phyloP scores from a whole-genome alignment of 2,797 vertebrate species.

The Peromyscus eremicus region DNA sequence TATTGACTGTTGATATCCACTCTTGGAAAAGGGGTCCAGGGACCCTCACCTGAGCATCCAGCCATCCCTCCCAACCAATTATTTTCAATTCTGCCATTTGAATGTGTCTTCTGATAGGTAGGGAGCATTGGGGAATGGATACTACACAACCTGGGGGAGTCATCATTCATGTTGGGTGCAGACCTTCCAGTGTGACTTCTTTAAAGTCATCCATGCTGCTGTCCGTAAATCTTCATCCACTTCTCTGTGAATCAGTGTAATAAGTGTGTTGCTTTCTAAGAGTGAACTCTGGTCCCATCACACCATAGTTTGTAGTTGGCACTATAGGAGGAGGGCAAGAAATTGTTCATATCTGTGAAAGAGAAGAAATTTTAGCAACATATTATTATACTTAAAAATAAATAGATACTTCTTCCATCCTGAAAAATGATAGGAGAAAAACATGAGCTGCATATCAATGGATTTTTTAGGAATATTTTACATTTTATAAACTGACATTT shows the following conservation, averaged over 20 bases:
- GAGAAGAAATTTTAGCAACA: not conserved
- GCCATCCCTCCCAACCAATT: not conserved
- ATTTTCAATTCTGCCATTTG: not conserved
- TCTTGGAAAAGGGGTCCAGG: not conserved
- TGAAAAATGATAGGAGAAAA: not conserved
- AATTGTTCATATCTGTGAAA: not conserved
- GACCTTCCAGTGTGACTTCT: not conserved
- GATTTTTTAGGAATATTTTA: not conserved
- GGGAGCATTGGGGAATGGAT: not conserved
- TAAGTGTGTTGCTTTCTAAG: not conserved
- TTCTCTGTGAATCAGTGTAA: not conserved
- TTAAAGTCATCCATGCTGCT: not conserved
- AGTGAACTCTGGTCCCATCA: not conserved
- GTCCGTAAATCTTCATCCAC: too few species aligned
- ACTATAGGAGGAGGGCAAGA: not conserved
- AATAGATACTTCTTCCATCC: not conserved
- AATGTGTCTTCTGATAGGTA: not conserved
- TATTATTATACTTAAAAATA: slow-evolving; percentile 14
- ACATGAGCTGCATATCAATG: not conserved
- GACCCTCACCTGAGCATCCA: not conserved
- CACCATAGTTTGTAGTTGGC: not conserved
- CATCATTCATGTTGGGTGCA: too few species aligned
- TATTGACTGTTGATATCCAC: not conserved
- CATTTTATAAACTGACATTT: not conserved
- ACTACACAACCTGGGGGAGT: rapidly evolving